These are phyloP conservation scores for Thermophis baileyi DNA, from an alignment of 2,113 vertebrate genomes.

Conservation along the genomic window DNA sequence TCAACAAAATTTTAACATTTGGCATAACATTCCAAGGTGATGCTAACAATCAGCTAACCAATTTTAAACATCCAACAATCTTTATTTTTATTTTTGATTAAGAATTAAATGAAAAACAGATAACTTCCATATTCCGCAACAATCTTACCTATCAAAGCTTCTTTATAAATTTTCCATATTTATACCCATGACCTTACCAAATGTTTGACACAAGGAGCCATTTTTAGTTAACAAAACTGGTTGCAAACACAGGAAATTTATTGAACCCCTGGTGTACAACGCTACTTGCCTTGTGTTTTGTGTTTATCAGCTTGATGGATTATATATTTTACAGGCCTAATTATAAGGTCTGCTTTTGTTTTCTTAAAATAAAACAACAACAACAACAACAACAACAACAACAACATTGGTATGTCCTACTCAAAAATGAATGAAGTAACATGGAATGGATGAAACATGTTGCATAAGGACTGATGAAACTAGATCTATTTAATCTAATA, in stretches of 20 bases:
- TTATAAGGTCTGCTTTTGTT: background rate
- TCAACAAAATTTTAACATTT: background rate
- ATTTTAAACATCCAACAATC: background rate
- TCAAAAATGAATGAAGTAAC: background rate
- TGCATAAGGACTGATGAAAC: background rate
- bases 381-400: too few species aligned
- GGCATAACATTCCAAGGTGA: background rate
- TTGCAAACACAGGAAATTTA: background rate
- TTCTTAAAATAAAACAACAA: background rate
- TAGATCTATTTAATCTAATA: background rate
- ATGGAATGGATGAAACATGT: background rate
- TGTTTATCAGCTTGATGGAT: background rate
- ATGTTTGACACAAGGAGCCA: background rate
- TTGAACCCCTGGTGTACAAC: background rate
- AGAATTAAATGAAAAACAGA: background rate
- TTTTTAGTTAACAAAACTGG: background rate
- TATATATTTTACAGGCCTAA: background rate
- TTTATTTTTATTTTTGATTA: background rate
- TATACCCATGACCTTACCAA: background rate
- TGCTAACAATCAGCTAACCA: background rate
- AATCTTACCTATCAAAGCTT: background rate
- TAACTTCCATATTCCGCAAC: background rate
- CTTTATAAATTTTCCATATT: background rate
- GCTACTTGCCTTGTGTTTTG: background rate
- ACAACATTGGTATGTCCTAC: background rate